Evolutionary conservation across 2,113 vertebrate species (phyloP).

Genomic region (Delphinus delphis): DNA sequence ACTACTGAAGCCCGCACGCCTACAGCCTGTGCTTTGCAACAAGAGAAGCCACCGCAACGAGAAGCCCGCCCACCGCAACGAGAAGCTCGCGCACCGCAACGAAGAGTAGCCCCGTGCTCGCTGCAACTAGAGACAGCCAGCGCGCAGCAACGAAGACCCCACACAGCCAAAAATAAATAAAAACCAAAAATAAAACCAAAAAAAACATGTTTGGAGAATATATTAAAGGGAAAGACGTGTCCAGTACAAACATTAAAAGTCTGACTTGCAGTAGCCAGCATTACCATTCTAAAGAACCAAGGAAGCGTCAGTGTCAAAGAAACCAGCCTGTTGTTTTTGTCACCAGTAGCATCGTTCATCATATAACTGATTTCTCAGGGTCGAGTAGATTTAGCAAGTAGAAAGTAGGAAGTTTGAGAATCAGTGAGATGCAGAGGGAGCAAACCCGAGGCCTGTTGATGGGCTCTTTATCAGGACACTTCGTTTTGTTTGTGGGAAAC

Average conservation of each 20-base stretch:
- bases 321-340: background rate
- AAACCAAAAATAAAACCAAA: background rate
- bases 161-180: too few relatives aligned
- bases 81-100: too few relatives aligned
- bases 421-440: background rate
- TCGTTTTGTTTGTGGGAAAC: background rate
- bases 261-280: background rate
- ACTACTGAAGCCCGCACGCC: too few relatives aligned
- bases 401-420: background rate
- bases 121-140: too few relatives aligned
- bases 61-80: too few relatives aligned
- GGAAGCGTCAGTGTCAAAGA: background rate
- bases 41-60: too few relatives aligned
- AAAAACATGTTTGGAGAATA: background rate
- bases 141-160: too few relatives aligned
- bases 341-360: background rate
- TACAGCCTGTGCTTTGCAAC: too few relatives aligned
- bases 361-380: background rate
- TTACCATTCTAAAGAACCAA: background rate
- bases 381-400: background rate
- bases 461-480: background rate
- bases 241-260: background rate
- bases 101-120: too few relatives aligned
- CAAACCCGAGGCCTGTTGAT: background rate
- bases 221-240: background rate